Base-by-base conservation (phyloP, 2,113 vertebrate genomes). In the Atlantisia rogersi region DNA sequence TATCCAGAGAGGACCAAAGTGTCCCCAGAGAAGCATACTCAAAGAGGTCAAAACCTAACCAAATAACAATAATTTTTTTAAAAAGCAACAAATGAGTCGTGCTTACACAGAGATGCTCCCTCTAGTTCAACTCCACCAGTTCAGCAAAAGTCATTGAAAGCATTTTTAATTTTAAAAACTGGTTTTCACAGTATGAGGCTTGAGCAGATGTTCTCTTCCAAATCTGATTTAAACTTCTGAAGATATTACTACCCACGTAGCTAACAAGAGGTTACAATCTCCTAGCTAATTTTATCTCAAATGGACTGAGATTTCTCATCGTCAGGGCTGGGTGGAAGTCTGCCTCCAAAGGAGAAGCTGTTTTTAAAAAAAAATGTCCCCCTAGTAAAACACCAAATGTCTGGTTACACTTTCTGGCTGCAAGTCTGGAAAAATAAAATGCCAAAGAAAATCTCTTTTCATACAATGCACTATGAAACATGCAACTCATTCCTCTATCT, bases 201-300 rank as follows among this genome's bases (percentile, higher is more conserved):
- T 71, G 26, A 53, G 53, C 46, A 83, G 91, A 84, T 60, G 78
- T 64, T 95, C 46, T 71, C 15, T 89, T 92, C 69, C 35, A 88
- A 88, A 91, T 64, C 35, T 64, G 39, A 6, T 84, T 91, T 84
- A 84, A 82, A 50, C 59, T 81, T 74, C n/a, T 56, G 64, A 94
- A 52, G 46, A 44, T 70, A 86, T 40, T 82, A 75, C 82, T 92
- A 67, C 48, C 69, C 73, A 86, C 12, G 0, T 48, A 71, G 77
- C 37, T 88, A 81, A 71, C 73, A 65, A 92, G 28, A 94, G 67
- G 79, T 90, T 93, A 82, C 37, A 67, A 55, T 52, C 62, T 86
- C 56, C n/a, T 60, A 70, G 68, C 19, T 94, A 91, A 94, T 88
- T 97, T 94, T 96, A 71, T 82, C 77, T 91, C 64, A 88, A 67